Conservation (phyloP, 2,113 vertebrate genomes). For the Seriola quinqueradiata region DNA sequence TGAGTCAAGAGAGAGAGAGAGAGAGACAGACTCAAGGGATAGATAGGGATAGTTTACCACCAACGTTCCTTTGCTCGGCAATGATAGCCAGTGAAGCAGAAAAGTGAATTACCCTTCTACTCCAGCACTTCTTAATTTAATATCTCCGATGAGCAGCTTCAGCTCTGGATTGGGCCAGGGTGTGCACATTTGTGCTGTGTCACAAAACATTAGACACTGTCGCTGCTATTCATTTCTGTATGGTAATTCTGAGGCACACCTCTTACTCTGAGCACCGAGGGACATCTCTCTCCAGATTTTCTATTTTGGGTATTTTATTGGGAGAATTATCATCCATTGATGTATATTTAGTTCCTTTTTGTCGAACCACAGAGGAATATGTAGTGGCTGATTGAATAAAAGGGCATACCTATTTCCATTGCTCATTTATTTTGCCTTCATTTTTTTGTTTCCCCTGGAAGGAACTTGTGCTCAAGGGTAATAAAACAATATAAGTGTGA, state of each 20-base stretch:
- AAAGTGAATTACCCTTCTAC: slow-evolving; percentile 98
- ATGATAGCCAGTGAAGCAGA: slow-evolving; percentile 95
- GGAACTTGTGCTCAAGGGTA: slow-evolving; percentile 56
- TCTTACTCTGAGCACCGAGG: slow-evolving; percentile 74
- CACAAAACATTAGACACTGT: slow-evolving; percentile 94
- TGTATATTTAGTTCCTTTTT: slow-evolving; percentile 71
- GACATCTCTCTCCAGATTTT: slow-evolving; percentile 67
- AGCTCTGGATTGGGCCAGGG: slow-evolving; percentile 85
- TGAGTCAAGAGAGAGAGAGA: slow-evolving; percentile 32
- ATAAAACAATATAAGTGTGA: slow-evolving; percentile 69
- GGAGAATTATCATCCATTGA: slow-evolving; percentile 76
- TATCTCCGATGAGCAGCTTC: slow-evolving; percentile 94
- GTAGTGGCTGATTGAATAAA: slow-evolving; percentile 72
- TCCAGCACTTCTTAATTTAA: slow-evolving; percentile 99
- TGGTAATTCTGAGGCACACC: slow-evolving; percentile 87
- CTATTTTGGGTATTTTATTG: slow-evolving; percentile 73
- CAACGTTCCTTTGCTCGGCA: slow-evolving; percentile 85
- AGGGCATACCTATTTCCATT: slow-evolving; percentile 57
- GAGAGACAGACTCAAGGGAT: slow-evolving; percentile 13
- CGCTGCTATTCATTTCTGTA: slow-evolving; percentile 89
- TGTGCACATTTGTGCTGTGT: slow-evolving; percentile 92
- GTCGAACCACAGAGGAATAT: slow-evolving; percentile 50
- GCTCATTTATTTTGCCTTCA: slow-evolving; percentile 55
- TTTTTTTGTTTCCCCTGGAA: slow-evolving; percentile 54
- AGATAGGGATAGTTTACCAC: slow-evolving; percentile 79